These are phyloP conservation scores for Ditula angustiorana DNA, from an alignment of 2,888 invertebrate genomes.

Conservation along the genomic window DNA sequence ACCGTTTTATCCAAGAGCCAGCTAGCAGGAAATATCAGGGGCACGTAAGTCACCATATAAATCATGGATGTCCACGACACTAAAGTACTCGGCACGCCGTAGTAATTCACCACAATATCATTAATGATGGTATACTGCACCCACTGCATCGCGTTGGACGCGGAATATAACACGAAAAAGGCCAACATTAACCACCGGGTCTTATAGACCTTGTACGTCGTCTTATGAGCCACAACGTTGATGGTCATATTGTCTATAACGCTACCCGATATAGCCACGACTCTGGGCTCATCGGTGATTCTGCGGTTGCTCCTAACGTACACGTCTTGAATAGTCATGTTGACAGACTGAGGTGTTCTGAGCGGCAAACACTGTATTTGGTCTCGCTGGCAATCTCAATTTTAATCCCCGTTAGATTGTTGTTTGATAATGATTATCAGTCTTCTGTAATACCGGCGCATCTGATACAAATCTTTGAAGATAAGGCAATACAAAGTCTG, in stretches of 20 bases:
- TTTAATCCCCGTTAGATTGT: slow-evolving; percentile 5
- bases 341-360: not conserved
- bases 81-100: slow-evolving; percentile 87
- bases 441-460: not conserved
- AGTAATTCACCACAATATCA: slow-evolving; percentile 91
- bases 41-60: slow-evolving; percentile 98
- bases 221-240: slow-evolving; percentile 42
- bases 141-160: slow-evolving; percentile 98
- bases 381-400: not conserved
- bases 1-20: slow-evolving; percentile 97
- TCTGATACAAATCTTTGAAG: not conserved
- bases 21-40: slow-evolving; percentile 98
- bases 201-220: slow-evolving; percentile 85
- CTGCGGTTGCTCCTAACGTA: not conserved
- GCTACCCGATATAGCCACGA: slow-evolving; percentile 57
- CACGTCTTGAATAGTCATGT: slow-evolving; percentile 23
- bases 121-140: slow-evolving; percentile 97
- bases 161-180: slow-evolving; percentile 94
- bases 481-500: not conserved
- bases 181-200: slow-evolving; percentile 92
- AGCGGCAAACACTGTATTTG: not conserved
- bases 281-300: slow-evolving; percentile 48
- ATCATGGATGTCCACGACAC: slow-evolving; percentile 99
- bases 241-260: slow-evolving; percentile 58
- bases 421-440: slow-evolving; percentile 26